These are phyloP conservation scores for Gobius niger DNA, from an alignment of 2,113 vertebrate species.

Conservation along the genomic window DNA sequence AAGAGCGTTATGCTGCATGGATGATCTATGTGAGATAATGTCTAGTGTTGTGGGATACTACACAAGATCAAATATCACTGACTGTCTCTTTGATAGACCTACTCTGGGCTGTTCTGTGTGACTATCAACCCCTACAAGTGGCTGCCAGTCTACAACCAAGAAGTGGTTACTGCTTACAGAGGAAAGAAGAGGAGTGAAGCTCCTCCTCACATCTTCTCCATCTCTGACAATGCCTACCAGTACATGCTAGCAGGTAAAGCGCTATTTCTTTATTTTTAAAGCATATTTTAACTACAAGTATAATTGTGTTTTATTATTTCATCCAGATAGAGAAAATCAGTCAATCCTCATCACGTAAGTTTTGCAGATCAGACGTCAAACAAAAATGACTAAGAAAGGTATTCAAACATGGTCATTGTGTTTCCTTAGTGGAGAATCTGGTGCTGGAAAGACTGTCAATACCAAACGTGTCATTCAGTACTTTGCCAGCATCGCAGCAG, in stretches of 20 bases:
- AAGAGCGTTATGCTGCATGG: slow-evolving; percentile 87
- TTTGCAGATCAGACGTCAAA: not conserved
- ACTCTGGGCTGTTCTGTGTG: slow-evolving; percentile 85
- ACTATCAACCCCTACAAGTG: slow-evolving; percentile 91
- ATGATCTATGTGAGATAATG: slow-evolving; percentile 81
- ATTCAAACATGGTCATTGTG: not conserved
- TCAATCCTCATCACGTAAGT: slow-evolving; percentile 74
- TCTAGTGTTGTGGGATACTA: slow-evolving; percentile 64
- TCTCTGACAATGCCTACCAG: slow-evolving; percentile 91
- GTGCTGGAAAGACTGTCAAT: slow-evolving; percentile 92
- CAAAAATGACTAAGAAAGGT: not conserved
- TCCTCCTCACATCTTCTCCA: slow-evolving; percentile 92
- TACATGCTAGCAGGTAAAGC: slow-evolving; percentile 85
- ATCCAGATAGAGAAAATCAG: slow-evolving; percentile 73
- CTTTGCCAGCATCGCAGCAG: slow-evolving; percentile 89
- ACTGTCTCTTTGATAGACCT: slow-evolving; percentile 48
- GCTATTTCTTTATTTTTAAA: not conserved
- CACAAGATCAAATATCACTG: not conserved
- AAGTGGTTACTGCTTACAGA: slow-evolving; percentile 86
- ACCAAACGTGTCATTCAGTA: slow-evolving; percentile 93
- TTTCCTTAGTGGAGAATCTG: slow-evolving; percentile 85
- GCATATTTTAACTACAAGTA: fast-evolving
- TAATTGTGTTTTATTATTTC: slow-evolving; percentile 3
- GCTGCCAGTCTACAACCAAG: slow-evolving; percentile 87
- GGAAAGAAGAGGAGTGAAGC: slow-evolving; percentile 91